phyloP scores from a whole-genome alignment of 2,888 invertebrate genomes.

The Drosophila buzzatii region DNA sequence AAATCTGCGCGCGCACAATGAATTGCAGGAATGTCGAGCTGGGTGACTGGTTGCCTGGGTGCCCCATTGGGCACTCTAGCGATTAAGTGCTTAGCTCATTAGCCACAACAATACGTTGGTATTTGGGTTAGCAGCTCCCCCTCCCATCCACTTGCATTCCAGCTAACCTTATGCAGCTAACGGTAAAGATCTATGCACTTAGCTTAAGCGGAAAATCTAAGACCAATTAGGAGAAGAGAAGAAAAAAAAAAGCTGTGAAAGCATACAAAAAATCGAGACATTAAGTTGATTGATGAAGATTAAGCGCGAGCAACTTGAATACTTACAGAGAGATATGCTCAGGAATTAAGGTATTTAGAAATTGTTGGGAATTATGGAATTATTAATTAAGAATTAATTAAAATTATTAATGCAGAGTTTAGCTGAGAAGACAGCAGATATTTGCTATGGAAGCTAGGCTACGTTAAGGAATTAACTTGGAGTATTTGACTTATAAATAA shows the following conservation, averaged over 20 bases:
- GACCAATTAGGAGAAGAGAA: conserved; percentile 30
- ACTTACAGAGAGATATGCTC: background rate
- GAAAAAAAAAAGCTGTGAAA: background rate
- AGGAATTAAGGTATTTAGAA: background rate
- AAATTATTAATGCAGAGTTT: background rate
- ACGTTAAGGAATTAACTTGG: background rate
- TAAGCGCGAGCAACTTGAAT: background rate
- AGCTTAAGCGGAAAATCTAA: conserved; percentile 4
- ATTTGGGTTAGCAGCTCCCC: conserved; percentile 63
- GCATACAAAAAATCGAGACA: conserved; percentile 1
- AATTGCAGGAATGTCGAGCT: conserved; percentile 68
- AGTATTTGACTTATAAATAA: background rate
- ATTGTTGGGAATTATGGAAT: background rate
- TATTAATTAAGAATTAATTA: background rate
- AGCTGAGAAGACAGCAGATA: no score
- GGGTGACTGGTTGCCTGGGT: conserved; percentile 13
- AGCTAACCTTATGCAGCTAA: conserved; percentile 21
- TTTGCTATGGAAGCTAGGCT: background rate
- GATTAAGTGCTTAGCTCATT: conserved; percentile 66
- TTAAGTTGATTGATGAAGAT: conserved; percentile 7
- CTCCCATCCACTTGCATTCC: conserved; percentile 12
- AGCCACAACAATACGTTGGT: conserved; percentile 68
- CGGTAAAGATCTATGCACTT: conserved; percentile 45
- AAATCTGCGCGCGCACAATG: conserved; percentile 64
- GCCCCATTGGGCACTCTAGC: conserved; percentile 1